Percentiles rank a stretch among this genome's conserved stretches.
Conservation (phyloP, 2,888 invertebrate genomes). For the Pogonocherus hispidulus region DNA sequence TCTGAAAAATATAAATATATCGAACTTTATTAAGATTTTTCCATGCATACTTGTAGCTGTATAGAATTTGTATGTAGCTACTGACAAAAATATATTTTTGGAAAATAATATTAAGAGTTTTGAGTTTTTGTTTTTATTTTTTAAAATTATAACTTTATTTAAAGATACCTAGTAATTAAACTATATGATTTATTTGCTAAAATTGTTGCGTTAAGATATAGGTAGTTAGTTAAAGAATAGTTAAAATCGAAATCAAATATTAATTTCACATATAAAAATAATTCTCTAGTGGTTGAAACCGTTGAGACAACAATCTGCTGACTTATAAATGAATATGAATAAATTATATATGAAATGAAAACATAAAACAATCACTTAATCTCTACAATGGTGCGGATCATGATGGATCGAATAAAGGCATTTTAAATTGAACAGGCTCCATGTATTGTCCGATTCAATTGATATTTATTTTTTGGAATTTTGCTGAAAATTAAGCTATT, state of each 20-base stretch:
- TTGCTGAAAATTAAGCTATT: conserved; percentile 59
- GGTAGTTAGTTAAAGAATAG: no score
- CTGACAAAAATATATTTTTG: no score
- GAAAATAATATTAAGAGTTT: no score
- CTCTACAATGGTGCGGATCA: conserved; percentile 5
- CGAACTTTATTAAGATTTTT: no score
- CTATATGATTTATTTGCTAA: no score
- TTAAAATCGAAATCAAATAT: not conserved
- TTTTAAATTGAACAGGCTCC: conserved; percentile 21
- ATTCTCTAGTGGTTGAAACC: not conserved
- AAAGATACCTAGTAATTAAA: no score
- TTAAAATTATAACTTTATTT: no score
- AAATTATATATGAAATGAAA: conserved; percentile 14
- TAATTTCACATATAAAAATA: not conserved
- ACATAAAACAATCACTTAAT: conserved; percentile 14
- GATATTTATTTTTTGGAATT: conserved; percentile 40
- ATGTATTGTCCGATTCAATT: conserved; percentile 7
- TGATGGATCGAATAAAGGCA: conserved; percentile 12
- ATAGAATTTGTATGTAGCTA: no score
- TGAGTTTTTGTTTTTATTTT: no score
- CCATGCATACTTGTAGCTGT: no score
- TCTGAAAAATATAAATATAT: no score
- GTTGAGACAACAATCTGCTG: not conserved
- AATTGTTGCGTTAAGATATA: no score
- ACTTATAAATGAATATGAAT: conserved; percentile 1